Base-by-base conservation (phyloP, 2,113 vertebrate species). In the Brachionichthys hirsutus region DNA sequence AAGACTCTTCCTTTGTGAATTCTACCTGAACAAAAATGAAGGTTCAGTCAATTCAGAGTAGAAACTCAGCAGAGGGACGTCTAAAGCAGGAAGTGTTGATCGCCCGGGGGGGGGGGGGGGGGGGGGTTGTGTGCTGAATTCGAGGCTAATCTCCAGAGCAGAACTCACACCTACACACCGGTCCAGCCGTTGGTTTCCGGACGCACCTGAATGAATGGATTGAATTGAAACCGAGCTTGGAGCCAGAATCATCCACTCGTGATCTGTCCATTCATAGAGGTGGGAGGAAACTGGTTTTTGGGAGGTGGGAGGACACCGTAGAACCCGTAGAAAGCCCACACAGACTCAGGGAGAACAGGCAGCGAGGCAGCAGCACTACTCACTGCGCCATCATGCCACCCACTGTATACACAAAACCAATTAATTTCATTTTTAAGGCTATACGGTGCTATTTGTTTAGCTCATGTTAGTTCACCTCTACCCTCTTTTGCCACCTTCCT, bases 101-200 rank as follows among this genome's bases (percentile, higher is more conserved):
- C 49, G 51, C 67, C 67, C 20, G 38, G 18, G n/a, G n/a, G n/a
- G n/a, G n/a, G n/a, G n/a, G n/a, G n/a, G n/a, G n/a, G n/a, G n/a
- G n/a, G n/a, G n/a, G n/a, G 49, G 74, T 54, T 54, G 54, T 62
- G 64, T 65, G 60, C 57, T 67, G 20, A 6, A 65, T 41, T 60
- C 0, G 14, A 60, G 42, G 12, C 58, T 55, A 56, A 62, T 53
- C 18, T 11, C 51, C 24, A 30, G 24, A 30, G 24, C 24, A 8
- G 35, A 24, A 35, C 67, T 62, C 48, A 46, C 9, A 67, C 57
- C 35, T 46, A 34, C 47, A 35, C 36, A 57, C 45, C 36, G 38
- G 14, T 13, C 43, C 51, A 43, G 55, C 40, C 13, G 15, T 20
- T 60, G 46, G n/a, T 47, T 54, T 46, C 51, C 15, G 24, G 65